Percentiles rank a stretch among this genome's conserved stretches.
Evolutionary conservation across 2,888 invertebrate species (phyloP).

Genomic region (Habroteleia sp.): DNA sequence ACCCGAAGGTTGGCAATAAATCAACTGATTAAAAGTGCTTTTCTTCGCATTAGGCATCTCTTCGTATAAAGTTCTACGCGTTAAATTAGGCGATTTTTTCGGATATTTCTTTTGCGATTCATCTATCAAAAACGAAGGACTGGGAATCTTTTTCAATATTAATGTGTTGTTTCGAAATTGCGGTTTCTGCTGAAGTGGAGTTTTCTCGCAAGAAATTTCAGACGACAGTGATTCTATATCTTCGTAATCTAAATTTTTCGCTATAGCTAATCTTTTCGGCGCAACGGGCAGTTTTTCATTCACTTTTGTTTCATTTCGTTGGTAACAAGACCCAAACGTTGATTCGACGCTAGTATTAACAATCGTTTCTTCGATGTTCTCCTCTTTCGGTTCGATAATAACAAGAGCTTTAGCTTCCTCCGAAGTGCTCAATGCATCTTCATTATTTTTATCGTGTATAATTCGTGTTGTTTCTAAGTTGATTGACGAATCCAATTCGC

Average conservation of each 20-base stretch:
- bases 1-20: slow-evolving; percentile 17
- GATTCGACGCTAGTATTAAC: background rate
- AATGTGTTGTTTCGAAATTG: slow-evolving; percentile 84
- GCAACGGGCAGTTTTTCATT: slow-evolving; percentile 79
- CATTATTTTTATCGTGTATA: slow-evolving; percentile 23
- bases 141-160: slow-evolving; percentile 78
- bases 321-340: slow-evolving; percentile 64
- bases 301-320: slow-evolving; percentile 73
- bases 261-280: slow-evolving; percentile 76
- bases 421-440: slow-evolving; percentile 61
- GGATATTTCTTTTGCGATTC: slow-evolving; percentile 73
- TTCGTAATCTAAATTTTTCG: slow-evolving; percentile 79
- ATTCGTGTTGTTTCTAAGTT: slow-evolving; percentile 12
- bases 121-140: slow-evolving; percentile 79
- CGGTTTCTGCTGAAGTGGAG: slow-evolving; percentile 85
- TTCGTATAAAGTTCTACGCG: slow-evolving; percentile 72
- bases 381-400: slow-evolving; percentile 72
- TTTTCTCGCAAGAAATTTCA: slow-evolving; percentile 82
- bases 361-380: slow-evolving; percentile 6
- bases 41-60: slow-evolving; percentile 69
- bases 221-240: slow-evolving; percentile 79
- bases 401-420: slow-evolving; percentile 77
- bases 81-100: slow-evolving; percentile 24
- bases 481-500: slow-evolving; percentile 6
- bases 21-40: slow-evolving; percentile 65